Base-by-base conservation (phyloP, 30 jellyfish, hydroid and myxozoan species). In the Rhopilema esculentum region DNA sequence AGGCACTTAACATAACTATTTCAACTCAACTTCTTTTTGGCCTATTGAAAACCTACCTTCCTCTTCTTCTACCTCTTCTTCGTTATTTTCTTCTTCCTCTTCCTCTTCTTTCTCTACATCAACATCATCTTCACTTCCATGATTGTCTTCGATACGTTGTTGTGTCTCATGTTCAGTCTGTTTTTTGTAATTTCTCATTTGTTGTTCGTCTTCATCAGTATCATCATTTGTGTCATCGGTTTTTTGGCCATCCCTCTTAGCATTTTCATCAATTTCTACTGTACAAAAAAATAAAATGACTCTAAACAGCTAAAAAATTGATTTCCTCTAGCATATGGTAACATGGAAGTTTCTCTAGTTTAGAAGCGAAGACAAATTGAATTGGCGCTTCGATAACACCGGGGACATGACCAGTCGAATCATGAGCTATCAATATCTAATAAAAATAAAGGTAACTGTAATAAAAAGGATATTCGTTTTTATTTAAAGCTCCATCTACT, bases 221-320 rank as follows among this genome's bases (percentile, higher is more conserved):
- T 76, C 79, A 16, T 32, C 70, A 49, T 82, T 79, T 8, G 23
- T 4, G 24, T 50, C 88, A 30, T 29, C 91, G 18, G 48, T 9
- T 68, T 88, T 70, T 9, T 50, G 66, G 2, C 25, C 80, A 28
- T 69, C 85, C 33, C 70, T 74, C 62, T 50, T 33, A 16, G 19
- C 62, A 6, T 20, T 71, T 30, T 79, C 96, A 65, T 53, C 66
- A 4, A 26, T 73, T 26, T 64, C 91, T 1, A 40, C 93, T 51
- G 4, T 20, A 21, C 23, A 63, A 63, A 7, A 63, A 19, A 63
- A 63, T 19, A 19, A 18, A 19, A 63, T 2, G 72, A 63, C n/a
- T n/a, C n/a, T n/a, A n/a, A n/a, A n/a, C n/a, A n/a, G n/a, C n/a
- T n/a, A n/a, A n/a, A n/a, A n/a, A n/a, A n/a, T n/a, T n/a, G n/a